These are phyloP conservation scores for Tupaia tana DNA, from an alignment of 2,113 vertebrate species.

Conservation along the genomic window DNA sequence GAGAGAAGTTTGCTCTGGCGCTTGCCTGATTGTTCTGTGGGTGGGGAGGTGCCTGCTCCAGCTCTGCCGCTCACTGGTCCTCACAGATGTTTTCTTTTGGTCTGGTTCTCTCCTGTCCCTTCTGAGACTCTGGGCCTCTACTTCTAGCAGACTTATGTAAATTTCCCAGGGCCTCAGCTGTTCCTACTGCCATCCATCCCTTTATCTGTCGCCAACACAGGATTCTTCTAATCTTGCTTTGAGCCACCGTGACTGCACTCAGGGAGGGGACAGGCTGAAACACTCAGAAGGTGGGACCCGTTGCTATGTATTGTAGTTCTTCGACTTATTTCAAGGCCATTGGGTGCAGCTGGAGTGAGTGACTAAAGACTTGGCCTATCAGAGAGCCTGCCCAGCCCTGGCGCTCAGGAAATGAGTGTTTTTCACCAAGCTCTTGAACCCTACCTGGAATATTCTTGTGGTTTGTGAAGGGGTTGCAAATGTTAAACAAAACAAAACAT, in stretches of 20 bases:
- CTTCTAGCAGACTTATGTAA: constrained; percentile 59
- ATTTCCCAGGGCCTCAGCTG: constrained; percentile 56
- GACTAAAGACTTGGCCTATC: neutral
- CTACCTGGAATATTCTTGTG: neutral
- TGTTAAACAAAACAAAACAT: neutral
- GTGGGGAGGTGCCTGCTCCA: neutral
- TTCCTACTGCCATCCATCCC: neutral
- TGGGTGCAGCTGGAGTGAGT: neutral
- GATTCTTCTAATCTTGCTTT: constrained; percentile 57
- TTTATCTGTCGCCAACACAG: constrained; percentile 68
- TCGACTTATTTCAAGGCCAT: neutral
- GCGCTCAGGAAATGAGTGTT: neutral
- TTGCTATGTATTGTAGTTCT: neutral
- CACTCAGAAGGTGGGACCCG: neutral
- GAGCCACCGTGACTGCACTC: neutral
- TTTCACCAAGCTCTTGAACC: neutral
- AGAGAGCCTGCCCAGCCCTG: neutral
- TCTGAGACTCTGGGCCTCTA: neutral
- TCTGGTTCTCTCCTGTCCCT: constrained; percentile 8
- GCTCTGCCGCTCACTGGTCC: neutral
- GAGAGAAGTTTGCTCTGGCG: constrained; percentile 64
- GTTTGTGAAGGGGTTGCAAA: neutral
- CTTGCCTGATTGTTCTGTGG: neutral
- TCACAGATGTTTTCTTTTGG: constrained; percentile 48
- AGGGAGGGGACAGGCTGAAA: neutral